phyloP scores from a whole-genome alignment of 2,113 vertebrate genomes.

The Halichoerus grypus region DNA sequence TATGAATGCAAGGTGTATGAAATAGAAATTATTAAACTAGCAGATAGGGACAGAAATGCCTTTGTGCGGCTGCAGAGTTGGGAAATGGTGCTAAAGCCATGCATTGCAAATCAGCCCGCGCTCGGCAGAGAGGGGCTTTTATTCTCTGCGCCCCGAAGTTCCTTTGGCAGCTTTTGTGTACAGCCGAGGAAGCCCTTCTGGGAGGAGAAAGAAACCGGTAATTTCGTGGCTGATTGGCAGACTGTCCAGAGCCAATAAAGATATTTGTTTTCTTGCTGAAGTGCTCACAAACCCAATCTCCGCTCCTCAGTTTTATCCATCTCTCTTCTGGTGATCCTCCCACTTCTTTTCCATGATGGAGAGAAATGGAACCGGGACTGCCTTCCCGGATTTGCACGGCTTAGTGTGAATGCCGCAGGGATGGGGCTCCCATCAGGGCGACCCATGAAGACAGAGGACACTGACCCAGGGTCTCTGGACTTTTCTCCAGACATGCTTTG shows the following conservation, averaged over 20 bases:
- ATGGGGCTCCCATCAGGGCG: not conserved
- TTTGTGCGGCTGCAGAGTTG: constrained; percentile 86
- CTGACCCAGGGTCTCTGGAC: not conserved
- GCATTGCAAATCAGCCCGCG: constrained; percentile 87
- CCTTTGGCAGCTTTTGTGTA: constrained; percentile 86
- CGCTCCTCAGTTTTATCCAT: constrained; percentile 53
- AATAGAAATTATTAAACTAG: constrained; percentile 87
- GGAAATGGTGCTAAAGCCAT: constrained; percentile 88
- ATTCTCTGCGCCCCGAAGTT: constrained; percentile 82
- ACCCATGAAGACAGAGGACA: not conserved
- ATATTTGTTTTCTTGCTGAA: constrained; percentile 86
- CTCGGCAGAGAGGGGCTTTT: constrained; percentile 84
- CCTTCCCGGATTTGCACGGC: constrained; percentile 56
- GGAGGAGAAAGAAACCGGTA: constrained; percentile 86
- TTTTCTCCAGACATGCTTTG: not conserved
- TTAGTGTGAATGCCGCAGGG: not conserved
- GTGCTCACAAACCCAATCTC: constrained; percentile 83
- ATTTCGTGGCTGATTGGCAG: constrained; percentile 89
- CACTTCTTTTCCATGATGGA: constrained; percentile 78
- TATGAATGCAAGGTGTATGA: constrained; percentile 82
- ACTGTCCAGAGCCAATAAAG: constrained; percentile 87
- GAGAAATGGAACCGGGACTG: constrained; percentile 78
- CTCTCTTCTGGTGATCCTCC: constrained; percentile 39
- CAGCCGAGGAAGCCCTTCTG: constrained; percentile 84
- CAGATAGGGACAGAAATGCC: constrained; percentile 85